Conservation (phyloP, 1,140 invertebrate genomes). For the Saccostrea echinata region DNA sequence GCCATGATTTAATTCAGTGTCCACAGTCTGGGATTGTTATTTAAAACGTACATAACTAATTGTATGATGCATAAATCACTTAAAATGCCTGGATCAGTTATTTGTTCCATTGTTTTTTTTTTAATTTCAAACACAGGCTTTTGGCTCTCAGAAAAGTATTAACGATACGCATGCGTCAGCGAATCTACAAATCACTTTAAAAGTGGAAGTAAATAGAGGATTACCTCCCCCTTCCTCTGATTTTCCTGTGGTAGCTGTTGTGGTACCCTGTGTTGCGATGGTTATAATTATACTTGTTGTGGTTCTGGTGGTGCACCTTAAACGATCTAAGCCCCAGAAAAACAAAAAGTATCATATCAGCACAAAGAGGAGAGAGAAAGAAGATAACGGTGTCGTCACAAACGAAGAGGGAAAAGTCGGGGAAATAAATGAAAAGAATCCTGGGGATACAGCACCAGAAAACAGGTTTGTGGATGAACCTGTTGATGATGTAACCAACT, state of each 20-base stretch:
- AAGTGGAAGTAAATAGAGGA: neutral
- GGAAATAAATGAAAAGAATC: neutral
- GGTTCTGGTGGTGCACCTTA: neutral
- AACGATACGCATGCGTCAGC: neutral
- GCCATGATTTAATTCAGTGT: neutral
- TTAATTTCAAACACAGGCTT: neutral
- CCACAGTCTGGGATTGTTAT: neutral
- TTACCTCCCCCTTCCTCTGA: neutral
- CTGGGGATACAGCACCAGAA: slow-evolving; percentile 9
- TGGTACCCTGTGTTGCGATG: neutral
- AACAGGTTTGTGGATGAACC: slow-evolving; percentile 3
- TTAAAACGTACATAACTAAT: neutral
- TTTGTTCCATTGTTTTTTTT: neutral
- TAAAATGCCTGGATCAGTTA: neutral
- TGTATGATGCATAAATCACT: neutral
- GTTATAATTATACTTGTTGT: neutral
- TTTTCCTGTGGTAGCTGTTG: slow-evolving; percentile 8
- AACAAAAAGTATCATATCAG: slow-evolving; percentile 1
- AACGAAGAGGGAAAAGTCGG: neutral
- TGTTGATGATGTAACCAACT: neutral
- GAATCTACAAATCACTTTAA: neutral
- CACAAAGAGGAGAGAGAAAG: neutral
- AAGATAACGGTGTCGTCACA: neutral
- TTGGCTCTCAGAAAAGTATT: neutral
- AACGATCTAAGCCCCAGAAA: neutral